Evolutionary conservation across 2,113 vertebrate species (phyloP), one percentile per base, ranked within the genome.

Genomic region (Chelonoidis abingdonii): DNA sequence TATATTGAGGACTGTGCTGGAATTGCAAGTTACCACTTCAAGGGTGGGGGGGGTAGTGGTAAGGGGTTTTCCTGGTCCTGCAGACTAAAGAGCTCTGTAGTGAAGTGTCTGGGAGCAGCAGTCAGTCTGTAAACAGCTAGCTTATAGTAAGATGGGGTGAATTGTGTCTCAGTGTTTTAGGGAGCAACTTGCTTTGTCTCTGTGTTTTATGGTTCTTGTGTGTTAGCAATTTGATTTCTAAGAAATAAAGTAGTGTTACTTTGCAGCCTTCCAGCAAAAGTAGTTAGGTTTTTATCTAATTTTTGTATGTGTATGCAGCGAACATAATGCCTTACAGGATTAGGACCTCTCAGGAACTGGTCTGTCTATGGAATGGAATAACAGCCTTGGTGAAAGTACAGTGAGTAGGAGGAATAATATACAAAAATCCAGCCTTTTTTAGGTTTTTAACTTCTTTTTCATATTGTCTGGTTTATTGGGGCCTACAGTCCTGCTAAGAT

Each of bases 401-500:
- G 54, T 52, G 92, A 95, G 83, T 10, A 44, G 47, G 89, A 22
- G 22, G 31, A 94, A 93, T 92, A 92, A 93, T 97, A 89, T 91
- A 65, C 81, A 90, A 95, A 84, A 81, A 80, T 92, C 94, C 92
- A 92, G 78, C 29, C 85, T 82, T 95, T 86, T 88, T 94, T 96
- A 94, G 85, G 53, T 92, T 92, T 94, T 93, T 57, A 72, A 65
- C n/a, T 89, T 93, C 75, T 38, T 90, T 93, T 93, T 31, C 24
- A 38, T 83, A 50, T 95, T 72, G n/a, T 89, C 87, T 93, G 14
- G 25, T 92, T 90, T 92, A 89, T 75, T 79, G 27, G 22, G 92
- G 83, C 65, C 62, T 89, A 57, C 80, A 93, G 90, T 94, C 91
- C 94, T 86, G 87, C 93, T 56, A 92, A 95, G 94, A 93, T 93